These are phyloP conservation scores for Caenorhabditis parvicauda DNA, from an alignment of 2,888 invertebrate species.

Conservation along the genomic window DNA sequence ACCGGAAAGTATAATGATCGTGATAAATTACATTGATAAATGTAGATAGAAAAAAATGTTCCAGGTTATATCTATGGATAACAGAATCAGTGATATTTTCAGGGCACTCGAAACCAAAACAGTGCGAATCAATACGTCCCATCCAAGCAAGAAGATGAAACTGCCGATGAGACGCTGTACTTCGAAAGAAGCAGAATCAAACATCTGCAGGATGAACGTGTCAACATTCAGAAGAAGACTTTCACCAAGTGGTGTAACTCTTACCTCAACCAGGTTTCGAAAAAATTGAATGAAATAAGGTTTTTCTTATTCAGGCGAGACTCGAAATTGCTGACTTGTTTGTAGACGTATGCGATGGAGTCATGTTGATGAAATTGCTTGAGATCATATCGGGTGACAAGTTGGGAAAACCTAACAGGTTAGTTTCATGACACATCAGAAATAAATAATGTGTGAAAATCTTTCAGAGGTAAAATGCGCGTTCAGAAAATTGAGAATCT, in stretches of 20 bases:
- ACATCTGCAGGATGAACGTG: slow-evolving; percentile 79
- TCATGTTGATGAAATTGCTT: slow-evolving; percentile 83
- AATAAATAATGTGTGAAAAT: too few species aligned
- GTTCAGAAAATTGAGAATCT: slow-evolving; percentile 99
- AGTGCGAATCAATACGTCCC: too few species aligned
- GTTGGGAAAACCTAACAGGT: slow-evolving; percentile 89
- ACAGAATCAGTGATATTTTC: too few species aligned
- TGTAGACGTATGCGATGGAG: slow-evolving; percentile 90
- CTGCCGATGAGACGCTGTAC: slow-evolving; percentile 55
- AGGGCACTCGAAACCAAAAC: too few species aligned
- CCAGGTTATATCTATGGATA: too few species aligned
- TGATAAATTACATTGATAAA: too few species aligned
- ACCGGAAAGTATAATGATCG: too few species aligned
- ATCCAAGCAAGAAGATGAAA: too few species aligned
- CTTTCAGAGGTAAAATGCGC: slow-evolving; percentile 79
- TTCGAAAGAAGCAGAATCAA: slow-evolving; percentile 57
- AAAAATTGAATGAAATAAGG: too few species aligned
- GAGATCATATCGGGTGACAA: slow-evolving; percentile 98
- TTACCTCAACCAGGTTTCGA: slow-evolving; percentile 90
- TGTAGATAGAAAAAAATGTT: too few species aligned
- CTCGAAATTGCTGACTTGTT: slow-evolving; percentile 98
- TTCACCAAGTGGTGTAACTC: slow-evolving; percentile 99
- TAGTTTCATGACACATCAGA: too few species aligned
- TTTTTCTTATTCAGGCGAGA: slow-evolving; percentile 74
- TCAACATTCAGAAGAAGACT: slow-evolving; percentile 98